Percentiles rank a stretch among this genome's conserved stretches.
These are phyloP conservation scores for Megaptera novaeangliae DNA, from an alignment of 2,113 vertebrate genomes.

Conservation along the genomic window DNA sequence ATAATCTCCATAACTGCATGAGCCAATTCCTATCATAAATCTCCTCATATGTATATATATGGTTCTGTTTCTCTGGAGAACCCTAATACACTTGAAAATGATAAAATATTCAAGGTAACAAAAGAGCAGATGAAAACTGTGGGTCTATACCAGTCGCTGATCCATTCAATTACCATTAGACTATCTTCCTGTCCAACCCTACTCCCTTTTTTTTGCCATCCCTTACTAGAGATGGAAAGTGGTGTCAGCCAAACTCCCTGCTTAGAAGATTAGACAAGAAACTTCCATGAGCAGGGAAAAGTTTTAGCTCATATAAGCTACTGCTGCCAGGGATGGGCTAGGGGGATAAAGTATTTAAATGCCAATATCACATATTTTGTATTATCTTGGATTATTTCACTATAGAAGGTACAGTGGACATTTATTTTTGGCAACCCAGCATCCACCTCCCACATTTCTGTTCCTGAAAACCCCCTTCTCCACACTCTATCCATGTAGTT, in stretches of 20 bases:
- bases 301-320: not conserved
- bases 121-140: not conserved
- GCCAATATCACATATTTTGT: not conserved
- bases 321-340: not conserved
- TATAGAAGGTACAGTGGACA: not conserved
- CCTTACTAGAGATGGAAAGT: not conserved
- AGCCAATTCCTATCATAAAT: not conserved
- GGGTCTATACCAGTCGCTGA: not conserved
- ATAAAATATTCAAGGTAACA: not conserved
- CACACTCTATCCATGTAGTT: not conserved
- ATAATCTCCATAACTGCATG: not conserved
- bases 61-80: not conserved
- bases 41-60: not conserved
- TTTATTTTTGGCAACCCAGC: not conserved
- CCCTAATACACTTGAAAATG: not conserved
- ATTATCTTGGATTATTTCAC: not conserved
- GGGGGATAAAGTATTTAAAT: not conserved
- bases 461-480: not conserved
- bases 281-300: not conserved
- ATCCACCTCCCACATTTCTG: not conserved
- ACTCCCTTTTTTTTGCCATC: not conserved
- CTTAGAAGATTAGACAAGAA: not conserved
- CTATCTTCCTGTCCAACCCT: not conserved
- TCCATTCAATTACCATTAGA: not conserved
- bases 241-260: not conserved